Evolutionary conservation across 1,140 invertebrate species (phyloP), one percentile per base, ranked within the genome.

Genomic region (Chelonus insularis): DNA sequence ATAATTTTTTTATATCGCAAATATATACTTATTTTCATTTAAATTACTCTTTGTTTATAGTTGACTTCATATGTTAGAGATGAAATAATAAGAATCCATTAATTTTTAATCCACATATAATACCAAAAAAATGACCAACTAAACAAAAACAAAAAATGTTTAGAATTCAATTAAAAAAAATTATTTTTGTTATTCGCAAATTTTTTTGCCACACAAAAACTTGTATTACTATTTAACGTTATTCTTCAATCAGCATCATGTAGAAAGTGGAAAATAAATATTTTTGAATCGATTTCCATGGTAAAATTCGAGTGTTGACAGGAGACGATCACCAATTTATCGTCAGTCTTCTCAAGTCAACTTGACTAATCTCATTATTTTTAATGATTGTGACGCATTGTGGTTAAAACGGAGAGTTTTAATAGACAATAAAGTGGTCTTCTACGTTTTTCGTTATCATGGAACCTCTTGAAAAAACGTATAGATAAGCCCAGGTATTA

Each of bases 311-410:
- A 39, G 21, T 56, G 43, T 45, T 45, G 12, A 45, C 36, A 9
- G 36, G 3, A 52, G 34, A 52, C 32, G 11, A 52, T 52, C 12
- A n/a, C 43, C 9, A 8, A 29, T 60, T 60, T 51, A 18, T 51
- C 50, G 20, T 21, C 36, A 29, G 25, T 41, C 39, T 55, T 9
- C 7, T 20, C 14, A 16, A 11, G 12, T n/a, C n/a, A n/a, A 29
- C 23, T 11, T n/a, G 29, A 20, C 20, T 45, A 45, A 18, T 45
- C 29, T 34, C 32, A 57, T 57, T 57, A 57, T 45, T 57, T 47
- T 57, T 57, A 56, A 45, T 47, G 41, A 45, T 45, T 45, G 39
- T 47, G 41, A 45, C 39, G 55, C 55, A 57, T 39, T 57, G 20
- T 57, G 11, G 20, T 57, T 29, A 56, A 56, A 8, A 25, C 36